These are phyloP conservation scores for Amphiduros pacificus DNA, from an alignment of 2,888 invertebrate genomes.

Conservation along the genomic window DNA sequence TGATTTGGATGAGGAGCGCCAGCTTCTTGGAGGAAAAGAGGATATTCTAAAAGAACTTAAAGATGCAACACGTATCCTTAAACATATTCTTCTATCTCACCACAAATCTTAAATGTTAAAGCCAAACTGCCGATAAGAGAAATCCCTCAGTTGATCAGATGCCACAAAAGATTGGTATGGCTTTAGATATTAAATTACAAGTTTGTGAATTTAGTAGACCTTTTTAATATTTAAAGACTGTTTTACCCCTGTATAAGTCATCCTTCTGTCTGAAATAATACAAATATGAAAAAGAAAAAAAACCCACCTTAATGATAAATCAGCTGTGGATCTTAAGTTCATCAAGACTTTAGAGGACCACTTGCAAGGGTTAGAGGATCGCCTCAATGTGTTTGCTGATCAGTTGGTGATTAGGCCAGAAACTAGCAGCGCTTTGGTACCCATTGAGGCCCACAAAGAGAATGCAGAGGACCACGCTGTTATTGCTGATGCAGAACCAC, in stretches of 20 bases:
- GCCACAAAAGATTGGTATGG: too few relatives aligned
- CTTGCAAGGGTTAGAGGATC: conserved; percentile 39
- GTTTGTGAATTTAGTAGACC: too few relatives aligned
- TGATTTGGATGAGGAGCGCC: conserved; percentile 42
- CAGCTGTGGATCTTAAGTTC: conserved; percentile 43
- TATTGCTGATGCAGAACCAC: too few relatives aligned
- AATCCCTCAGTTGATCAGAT: not conserved
- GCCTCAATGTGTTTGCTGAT: conserved; percentile 41
- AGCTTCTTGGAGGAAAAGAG: conserved; percentile 42
- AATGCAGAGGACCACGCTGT: too few relatives aligned
- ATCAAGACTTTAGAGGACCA: conserved; percentile 42
- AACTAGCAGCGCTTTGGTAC: too few relatives aligned
- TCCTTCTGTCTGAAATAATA: too few relatives aligned
- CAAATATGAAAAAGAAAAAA: too few relatives aligned
- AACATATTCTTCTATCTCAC: not conserved
- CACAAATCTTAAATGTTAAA: not conserved
- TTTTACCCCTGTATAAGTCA: too few relatives aligned
- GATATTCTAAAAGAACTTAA: conserved; percentile 43
- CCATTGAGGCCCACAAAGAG: too few relatives aligned
- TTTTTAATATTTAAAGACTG: not conserved
- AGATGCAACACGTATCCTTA: conserved; percentile 52
- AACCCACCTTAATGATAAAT: too few relatives aligned
- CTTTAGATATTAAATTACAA: too few relatives aligned
- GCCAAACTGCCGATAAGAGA: not conserved
- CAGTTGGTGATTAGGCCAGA: conserved; percentile 45